These are phyloP conservation scores for Synanceia verrucosa DNA, from an alignment of 2,797 vertebrate genomes.

Conservation along the genomic window DNA sequence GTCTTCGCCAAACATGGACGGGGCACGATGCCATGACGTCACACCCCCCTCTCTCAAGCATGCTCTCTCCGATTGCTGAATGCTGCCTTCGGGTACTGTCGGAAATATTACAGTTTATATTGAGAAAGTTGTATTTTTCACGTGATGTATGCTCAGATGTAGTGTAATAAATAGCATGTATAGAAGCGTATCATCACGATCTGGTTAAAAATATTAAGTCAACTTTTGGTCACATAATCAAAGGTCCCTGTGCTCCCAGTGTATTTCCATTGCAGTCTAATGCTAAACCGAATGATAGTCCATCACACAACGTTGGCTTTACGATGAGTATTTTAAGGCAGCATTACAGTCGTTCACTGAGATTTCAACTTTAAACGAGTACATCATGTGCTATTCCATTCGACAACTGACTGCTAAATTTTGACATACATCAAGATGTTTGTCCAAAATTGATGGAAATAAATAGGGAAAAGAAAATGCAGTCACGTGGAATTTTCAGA, in stretches of 20 bases:
- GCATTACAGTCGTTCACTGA: neutral
- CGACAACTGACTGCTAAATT: neutral
- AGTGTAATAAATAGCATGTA: neutral
- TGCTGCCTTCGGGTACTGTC: constrained; percentile 29
- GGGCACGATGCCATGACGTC: constrained; percentile 78
- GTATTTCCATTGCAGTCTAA: neutral
- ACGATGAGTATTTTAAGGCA: constrained; percentile 6
- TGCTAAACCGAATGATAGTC: neutral
- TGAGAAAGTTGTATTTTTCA: neutral
- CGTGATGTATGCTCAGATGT: too few species aligned
- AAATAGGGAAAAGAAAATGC: neutral
- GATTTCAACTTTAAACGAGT: constrained; percentile 1
- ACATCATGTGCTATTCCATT: constrained; percentile 16
- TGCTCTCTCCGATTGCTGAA: neutral
- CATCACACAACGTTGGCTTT: neutral
- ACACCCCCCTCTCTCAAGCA: constrained; percentile 37
- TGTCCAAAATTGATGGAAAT: too few species aligned
- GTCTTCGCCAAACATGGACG: constrained; percentile 70
- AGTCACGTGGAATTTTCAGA: neutral
- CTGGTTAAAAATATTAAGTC: neutral
- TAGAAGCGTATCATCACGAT: neutral
- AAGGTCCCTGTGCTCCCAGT: neutral
- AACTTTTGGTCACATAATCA: rapidly evolving
- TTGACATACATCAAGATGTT: neutral
- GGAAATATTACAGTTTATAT: rapidly evolving